Conservation (phyloP, 2,797 vertebrate genomes). For the Pseudopleuronectes americanus region DNA sequence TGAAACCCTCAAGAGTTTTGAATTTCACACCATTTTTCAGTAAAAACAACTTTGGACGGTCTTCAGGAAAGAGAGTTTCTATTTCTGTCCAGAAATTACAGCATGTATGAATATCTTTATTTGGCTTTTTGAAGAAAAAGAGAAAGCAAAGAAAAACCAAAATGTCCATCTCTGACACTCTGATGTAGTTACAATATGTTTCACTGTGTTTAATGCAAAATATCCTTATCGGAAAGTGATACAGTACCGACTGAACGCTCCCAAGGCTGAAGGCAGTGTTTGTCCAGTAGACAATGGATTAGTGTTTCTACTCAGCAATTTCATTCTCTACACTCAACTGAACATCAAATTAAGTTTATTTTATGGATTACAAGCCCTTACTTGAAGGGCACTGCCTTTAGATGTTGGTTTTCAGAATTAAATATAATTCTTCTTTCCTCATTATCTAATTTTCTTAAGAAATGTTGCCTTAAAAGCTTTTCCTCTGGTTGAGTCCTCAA, state of each 20-base stretch:
- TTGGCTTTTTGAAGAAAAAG: slow-evolving; percentile 14
- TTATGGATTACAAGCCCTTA: slow-evolving; percentile 6
- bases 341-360: slow-evolving; percentile 4
- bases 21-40: slow-evolving; percentile 24
- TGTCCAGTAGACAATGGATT: slow-evolving; percentile 58
- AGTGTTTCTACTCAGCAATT: slow-evolving; percentile 25
- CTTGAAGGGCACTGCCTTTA: slow-evolving; percentile 2
- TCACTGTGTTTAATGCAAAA: slow-evolving; percentile 12
- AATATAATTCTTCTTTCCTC: no score
- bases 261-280: slow-evolving; percentile 50
- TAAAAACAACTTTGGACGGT: slow-evolving; percentile 13
- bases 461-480: not conserved
- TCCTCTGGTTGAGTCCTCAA: not conserved
- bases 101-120: slow-evolving; percentile 31
- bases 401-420: slow-evolving; percentile 2
- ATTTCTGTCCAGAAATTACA: slow-evolving; percentile 34
- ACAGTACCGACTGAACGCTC: not conserved
- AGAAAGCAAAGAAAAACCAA: not conserved
- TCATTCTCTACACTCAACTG: slow-evolving; percentile 6
- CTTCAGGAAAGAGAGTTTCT: slow-evolving; percentile 29
- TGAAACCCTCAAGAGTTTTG: slow-evolving; percentile 32
- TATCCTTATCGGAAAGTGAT: slow-evolving; percentile 3
- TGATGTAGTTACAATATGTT: slow-evolving; percentile 30
- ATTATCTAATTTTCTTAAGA: no score
- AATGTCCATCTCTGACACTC: slow-evolving; percentile 10